These are phyloP conservation scores for Hemitrygon akajei DNA, from an alignment of 2,797 vertebrate genomes.

Conservation along the genomic window DNA sequence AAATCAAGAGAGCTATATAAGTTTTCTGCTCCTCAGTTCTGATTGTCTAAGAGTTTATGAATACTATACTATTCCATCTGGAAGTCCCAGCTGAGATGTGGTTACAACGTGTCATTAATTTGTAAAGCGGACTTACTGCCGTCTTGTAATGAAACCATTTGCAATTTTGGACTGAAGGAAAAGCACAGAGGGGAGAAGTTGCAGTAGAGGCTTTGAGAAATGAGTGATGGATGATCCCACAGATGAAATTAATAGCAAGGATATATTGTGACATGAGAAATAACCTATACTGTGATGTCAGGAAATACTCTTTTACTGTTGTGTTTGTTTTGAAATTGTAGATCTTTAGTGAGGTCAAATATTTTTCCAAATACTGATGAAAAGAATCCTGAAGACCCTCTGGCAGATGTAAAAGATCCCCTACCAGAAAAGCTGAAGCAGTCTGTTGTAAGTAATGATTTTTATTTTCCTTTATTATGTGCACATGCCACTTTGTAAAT, in stretches of 20 bases:
- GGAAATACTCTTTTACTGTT: neutral
- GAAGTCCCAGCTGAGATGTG: neutral
- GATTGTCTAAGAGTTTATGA: neutral
- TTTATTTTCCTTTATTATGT: neutral
- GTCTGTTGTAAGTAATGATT: conserved; percentile 77
- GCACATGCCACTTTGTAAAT: neutral
- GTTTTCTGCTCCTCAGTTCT: neutral
- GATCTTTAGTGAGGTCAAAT: conserved; percentile 90
- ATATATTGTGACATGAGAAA: neutral
- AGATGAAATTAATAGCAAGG: neutral
- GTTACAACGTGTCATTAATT: neutral
- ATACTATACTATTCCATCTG: neutral
- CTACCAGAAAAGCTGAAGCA: conserved; percentile 91
- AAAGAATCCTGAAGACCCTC: conserved; percentile 93
- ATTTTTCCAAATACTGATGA: conserved; percentile 86
- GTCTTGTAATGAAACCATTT: too few species aligned
- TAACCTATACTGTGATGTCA: neutral
- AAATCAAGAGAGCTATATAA: neutral
- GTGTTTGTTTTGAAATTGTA: conserved; percentile 45
- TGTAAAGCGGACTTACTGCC: neutral
- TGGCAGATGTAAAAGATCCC: conserved; percentile 92
- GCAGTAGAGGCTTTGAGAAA: too few species aligned
- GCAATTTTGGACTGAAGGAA: neutral
- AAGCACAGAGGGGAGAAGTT: neutral
- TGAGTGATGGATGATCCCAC: neutral